Evolutionary conservation across 1,140 invertebrate genomes (phyloP).

Genomic region (Thaumatotibia leucotreta): DNA sequence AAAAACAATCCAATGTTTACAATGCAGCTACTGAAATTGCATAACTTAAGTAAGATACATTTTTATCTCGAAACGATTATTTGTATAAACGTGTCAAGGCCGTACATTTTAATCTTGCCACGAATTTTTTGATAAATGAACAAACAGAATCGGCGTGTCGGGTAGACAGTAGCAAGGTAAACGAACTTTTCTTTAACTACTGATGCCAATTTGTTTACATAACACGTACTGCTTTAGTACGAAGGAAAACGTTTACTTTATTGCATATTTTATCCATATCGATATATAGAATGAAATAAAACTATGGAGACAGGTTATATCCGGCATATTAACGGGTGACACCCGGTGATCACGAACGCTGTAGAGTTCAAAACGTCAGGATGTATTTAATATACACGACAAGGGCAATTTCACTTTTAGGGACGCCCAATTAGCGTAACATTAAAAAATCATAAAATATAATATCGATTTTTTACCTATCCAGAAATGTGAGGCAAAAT

Average conservation of each 20-base stretch:
- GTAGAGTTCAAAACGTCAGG: too few species aligned
- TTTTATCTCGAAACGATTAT: not conserved
- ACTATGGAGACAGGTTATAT: too few species aligned
- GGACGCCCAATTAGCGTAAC: too few species aligned
- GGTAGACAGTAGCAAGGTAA: conserved; percentile 1
- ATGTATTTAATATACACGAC: too few species aligned
- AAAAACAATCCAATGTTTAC: not conserved
- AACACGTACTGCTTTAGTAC: not conserved
- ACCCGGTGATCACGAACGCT: too few species aligned
- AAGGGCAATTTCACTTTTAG: too few species aligned
- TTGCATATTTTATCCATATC: not conserved
- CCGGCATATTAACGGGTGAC: too few species aligned
- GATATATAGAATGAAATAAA: not conserved
- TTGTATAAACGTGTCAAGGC: conserved; percentile 11
- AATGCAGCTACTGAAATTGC: conserved; percentile 1
- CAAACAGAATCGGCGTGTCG: not conserved
- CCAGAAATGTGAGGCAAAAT: too few species aligned
- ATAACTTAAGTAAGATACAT: not conserved
- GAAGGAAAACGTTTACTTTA: not conserved
- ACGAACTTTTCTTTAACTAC: conserved; percentile 2
- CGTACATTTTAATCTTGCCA: not conserved
- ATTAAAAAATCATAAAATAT: too few species aligned
- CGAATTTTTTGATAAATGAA: not conserved
- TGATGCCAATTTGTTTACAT: not conserved
- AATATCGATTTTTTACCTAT: too few species aligned